These are phyloP conservation scores for Benitochromis conjunctus DNA, from an alignment of 2,113 vertebrate species.

Conservation along the genomic window DNA sequence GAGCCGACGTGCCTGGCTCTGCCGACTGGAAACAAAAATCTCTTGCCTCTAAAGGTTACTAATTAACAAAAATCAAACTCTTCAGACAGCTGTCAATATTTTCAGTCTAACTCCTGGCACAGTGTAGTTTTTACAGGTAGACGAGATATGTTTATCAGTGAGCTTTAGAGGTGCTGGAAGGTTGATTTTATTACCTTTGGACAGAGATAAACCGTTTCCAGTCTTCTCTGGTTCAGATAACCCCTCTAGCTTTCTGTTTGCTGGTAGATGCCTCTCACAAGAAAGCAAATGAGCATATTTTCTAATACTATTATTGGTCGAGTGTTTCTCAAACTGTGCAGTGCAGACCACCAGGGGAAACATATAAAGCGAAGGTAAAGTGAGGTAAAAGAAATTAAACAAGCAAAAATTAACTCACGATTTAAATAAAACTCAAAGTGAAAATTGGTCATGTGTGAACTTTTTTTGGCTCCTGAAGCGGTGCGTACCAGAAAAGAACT, in stretches of 20 bases:
- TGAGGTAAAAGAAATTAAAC: not conserved
- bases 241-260: not conserved
- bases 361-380: not conserved
- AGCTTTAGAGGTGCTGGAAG: not conserved
- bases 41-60: not conserved
- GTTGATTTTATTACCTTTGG: not conserved
- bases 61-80: not conserved
- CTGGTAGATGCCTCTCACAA: not conserved
- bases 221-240: not conserved
- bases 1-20: fast-evolving
- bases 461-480: not conserved
- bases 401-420: not conserved
- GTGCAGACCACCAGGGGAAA: not conserved
- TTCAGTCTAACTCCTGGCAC: not conserved
- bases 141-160: not conserved
- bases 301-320: not conserved
- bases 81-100: not conserved
- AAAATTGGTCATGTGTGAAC: not conserved
- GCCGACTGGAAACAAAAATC: not conserved
- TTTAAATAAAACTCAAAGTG: not conserved
- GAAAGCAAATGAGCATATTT: not conserved
- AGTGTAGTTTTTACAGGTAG: not conserved
- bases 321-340: not conserved
- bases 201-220: not conserved
- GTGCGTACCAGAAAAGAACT: not conserved